Evolutionary conservation across 2,113 vertebrate genomes (phyloP), one percentile per base, ranked within the genome.

Genomic region (Toxostoma redivivum): DNA sequence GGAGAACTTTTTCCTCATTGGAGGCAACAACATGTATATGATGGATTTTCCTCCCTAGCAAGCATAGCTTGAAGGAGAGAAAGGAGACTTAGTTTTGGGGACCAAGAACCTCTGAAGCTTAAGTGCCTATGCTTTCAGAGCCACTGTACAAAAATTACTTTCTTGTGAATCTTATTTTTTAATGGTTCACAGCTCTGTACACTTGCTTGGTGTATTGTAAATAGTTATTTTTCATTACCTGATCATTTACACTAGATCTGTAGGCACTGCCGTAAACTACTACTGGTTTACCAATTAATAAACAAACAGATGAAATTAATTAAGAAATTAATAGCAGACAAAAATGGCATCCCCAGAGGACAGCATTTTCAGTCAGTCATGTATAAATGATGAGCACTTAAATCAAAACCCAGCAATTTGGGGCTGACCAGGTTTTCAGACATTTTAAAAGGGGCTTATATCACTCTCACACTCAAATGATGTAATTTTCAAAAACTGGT

Each of bases 51-150:
- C 18, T 76, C 12, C 47, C 61, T 22, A 54, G 70, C 30, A 86
- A 51, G n/a, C n/a, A 60, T 3, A 57, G 44, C 90, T 87, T 84
- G 64, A 42, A 42, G 40, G 40, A 42, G 74, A 94, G 80, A 71
- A 77, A 90, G 71, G 40, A 30, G 10, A 56, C 57, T 35, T 69
- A 90, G 50, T 89, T 95, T 86, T 78, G 69, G 86, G 65, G 50
- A 53, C 31, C 24, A 76, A 93, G 66, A 91, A 56, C 65, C 92
- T 53, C 80, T 81, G 70, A 95, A 97, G 90, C 61, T 91, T 81
- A 97, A 97, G 94, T 94, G 86, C 87, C 92, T 96, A 83, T 31
- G 15, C 92, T 96, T 94, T 88, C 92, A 92, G 77, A 89, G 45
- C 37, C 61, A 51, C 28, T 65, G 22, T 19, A 31, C 37, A 77